These are phyloP conservation scores for Leucozona laternaria DNA, from an alignment of 2,888 invertebrate genomes.

Conservation along the genomic window DNA sequence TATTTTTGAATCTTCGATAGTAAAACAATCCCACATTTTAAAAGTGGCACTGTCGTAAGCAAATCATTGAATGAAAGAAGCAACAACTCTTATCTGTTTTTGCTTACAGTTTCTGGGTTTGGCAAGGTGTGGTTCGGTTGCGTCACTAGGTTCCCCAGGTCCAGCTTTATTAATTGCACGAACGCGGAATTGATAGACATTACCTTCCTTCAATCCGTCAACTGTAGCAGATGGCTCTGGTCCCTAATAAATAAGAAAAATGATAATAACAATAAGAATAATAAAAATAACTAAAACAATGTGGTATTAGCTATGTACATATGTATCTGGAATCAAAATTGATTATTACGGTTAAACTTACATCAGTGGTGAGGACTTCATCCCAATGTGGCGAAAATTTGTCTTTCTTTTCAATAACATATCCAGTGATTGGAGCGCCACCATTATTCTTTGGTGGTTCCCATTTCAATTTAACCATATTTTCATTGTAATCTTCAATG, in stretches of 20 bases:
- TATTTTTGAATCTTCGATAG: not conserved
- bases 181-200: slow-evolving; percentile 97
- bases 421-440: slow-evolving; percentile 98
- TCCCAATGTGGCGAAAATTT: slow-evolving; percentile 94
- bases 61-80: slow-evolving; percentile 1
- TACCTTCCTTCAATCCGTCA: slow-evolving; percentile 94
- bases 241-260: slow-evolving; percentile 83
- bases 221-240: slow-evolving; percentile 92
- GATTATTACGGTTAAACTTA: slow-evolving; percentile 81
- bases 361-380: slow-evolving; percentile 90
- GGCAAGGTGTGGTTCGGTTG: slow-evolving; percentile 93
- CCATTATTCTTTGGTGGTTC: slow-evolving; percentile 97
- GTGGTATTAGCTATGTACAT: no score
- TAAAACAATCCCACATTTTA: not conserved
- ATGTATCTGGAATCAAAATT: not conserved
- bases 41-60: not conserved
- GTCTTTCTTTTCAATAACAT: slow-evolving; percentile 96
- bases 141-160: slow-evolving; percentile 94
- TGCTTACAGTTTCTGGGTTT: slow-evolving; percentile 93
- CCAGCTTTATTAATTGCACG: slow-evolving; percentile 98
- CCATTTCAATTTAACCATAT: slow-evolving; percentile 96
- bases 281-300: no score
- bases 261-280: no score
- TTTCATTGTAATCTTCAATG: slow-evolving; percentile 94
- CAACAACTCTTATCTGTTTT: slow-evolving; percentile 9